Conservation (phyloP, 2,113 vertebrate genomes). For the Saguinus imperator region DNA sequence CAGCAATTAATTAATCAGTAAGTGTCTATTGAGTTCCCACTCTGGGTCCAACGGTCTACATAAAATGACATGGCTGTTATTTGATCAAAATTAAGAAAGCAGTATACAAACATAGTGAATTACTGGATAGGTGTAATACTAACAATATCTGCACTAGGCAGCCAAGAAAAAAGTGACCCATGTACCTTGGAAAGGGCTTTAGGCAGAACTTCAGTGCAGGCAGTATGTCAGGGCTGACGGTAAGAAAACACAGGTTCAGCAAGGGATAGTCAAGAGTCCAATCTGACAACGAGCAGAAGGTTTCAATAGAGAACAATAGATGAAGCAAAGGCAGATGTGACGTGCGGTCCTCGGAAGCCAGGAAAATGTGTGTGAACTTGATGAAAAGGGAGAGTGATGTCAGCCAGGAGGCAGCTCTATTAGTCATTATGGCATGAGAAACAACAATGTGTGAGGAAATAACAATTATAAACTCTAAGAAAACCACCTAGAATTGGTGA, state of each 20-base stretch:
- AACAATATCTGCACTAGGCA: not conserved
- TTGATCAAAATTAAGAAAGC: not conserved
- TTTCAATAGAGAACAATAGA: not conserved
- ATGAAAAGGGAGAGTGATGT: not conserved
- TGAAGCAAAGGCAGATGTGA: not conserved
- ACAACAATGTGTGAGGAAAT: not conserved
- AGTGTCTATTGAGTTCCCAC: not conserved
- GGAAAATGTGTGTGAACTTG: not conserved
- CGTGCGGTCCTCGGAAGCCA: not conserved
- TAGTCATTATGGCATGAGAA: not conserved
- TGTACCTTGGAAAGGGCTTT: not conserved
- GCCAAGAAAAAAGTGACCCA: not conserved
- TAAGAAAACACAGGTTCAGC: not conserved
- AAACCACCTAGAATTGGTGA: not conserved
- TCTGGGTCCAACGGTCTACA: not conserved
- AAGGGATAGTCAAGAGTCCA: not conserved
- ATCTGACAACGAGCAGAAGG: not conserved
- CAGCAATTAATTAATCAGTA: not conserved
- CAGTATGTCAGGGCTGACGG: not conserved
- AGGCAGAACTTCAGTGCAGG: not conserved
- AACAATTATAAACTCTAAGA: not conserved
- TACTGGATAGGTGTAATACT: not conserved
- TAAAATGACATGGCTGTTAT: not conserved
- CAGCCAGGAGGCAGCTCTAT: not conserved
- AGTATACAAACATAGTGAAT: not conserved